Evolutionary conservation across 2,113 vertebrate species (phyloP).

Genomic region (Dromaius novaehollandiae): DNA sequence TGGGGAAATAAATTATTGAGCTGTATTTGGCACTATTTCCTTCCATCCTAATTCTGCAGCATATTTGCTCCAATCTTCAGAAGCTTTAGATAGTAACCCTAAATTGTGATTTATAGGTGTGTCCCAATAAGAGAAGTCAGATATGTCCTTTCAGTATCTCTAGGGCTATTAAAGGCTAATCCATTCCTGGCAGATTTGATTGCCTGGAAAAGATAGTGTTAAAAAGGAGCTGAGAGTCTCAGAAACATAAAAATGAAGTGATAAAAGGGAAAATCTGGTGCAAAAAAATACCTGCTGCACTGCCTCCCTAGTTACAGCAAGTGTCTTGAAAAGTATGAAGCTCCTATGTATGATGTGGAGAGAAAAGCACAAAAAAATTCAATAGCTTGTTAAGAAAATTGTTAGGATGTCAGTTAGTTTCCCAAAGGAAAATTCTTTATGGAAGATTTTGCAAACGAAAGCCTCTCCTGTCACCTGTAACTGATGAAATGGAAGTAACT

Average conservation of each 20-base stretch:
- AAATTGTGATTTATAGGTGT: neutral
- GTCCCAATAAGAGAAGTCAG: neutral
- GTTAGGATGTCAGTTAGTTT: neutral
- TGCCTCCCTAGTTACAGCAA: neutral
- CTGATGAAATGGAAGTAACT: neutral
- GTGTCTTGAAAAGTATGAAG: slow-evolving; percentile 13
- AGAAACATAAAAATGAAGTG: neutral
- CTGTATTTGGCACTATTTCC: neutral
- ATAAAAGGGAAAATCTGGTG: neutral
- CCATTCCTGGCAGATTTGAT: neutral
- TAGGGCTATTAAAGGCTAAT: neutral
- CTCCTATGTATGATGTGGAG: neutral
- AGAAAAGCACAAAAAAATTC: slow-evolving; percentile 7
- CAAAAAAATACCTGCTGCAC: neutral
- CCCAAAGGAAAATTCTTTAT: neutral
- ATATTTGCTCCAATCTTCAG: neutral
- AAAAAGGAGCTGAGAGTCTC: neutral
- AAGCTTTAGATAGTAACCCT: neutral
- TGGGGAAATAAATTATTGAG: neutral
- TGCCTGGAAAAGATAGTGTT: neutral
- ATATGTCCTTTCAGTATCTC: neutral
- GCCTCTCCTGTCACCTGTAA: neutral
- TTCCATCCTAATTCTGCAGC: neutral
- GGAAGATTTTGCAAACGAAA: slow-evolving; percentile 7
- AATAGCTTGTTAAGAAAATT: slow-evolving; percentile 43